phyloP scores from a whole-genome alignment of 2,113 vertebrate species.

The Neofelis nebulosa region DNA sequence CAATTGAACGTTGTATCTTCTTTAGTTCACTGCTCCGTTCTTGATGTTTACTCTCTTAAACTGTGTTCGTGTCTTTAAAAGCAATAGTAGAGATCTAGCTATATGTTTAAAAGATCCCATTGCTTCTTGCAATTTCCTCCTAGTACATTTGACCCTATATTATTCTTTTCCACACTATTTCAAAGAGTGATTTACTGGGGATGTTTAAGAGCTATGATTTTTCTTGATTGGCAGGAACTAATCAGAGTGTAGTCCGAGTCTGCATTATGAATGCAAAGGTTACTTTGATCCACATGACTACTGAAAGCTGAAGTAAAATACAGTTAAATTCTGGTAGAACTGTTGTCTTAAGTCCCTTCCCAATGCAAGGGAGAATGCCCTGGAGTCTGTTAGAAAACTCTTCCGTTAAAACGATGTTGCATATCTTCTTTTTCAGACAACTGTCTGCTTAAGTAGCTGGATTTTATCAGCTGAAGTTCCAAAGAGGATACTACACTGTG shows the following conservation, averaged over 20 bases:
- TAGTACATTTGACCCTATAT: neutral
- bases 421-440: slow-evolving; percentile 57
- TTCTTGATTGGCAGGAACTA: neutral
- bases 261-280: neutral
- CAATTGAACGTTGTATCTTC: neutral
- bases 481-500: slow-evolving; percentile 3
- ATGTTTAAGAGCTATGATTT: neutral
- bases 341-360: slow-evolving; percentile 31
- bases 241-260: neutral
- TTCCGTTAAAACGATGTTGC: neutral
- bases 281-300: neutral
- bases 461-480: slow-evolving; percentile 66
- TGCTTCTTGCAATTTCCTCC: neutral
- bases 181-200: neutral
- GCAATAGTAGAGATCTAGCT: neutral
- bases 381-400: slow-evolving; percentile 25
- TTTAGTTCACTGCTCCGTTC: neutral
- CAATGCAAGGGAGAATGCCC: slow-evolving; percentile 7
- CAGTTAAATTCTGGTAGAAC: neutral
- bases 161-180: neutral
- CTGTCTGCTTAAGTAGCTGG: slow-evolving; percentile 18
- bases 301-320: slow-evolving; percentile 18
- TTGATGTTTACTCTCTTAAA: slow-evolving; percentile 15
- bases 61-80: slow-evolving; percentile 17
- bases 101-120: neutral